These are phyloP conservation scores for Drosophila prostipennis DNA, from an alignment of 2,888 invertebrate genomes.

Conservation along the genomic window DNA sequence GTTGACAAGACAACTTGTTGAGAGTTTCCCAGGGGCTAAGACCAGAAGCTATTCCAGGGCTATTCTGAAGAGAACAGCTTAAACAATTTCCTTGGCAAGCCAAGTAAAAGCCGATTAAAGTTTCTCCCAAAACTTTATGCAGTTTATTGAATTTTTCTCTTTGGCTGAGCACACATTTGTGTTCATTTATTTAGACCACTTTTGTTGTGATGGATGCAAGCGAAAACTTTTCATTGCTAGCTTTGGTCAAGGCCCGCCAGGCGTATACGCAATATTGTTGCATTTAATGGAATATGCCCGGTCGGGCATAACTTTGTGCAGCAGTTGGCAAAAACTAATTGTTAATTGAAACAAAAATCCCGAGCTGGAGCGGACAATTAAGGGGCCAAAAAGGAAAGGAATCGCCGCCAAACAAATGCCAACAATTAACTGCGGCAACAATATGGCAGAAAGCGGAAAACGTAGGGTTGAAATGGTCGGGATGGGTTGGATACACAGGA, in stretches of 20 bases:
- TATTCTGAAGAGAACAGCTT: slow-evolving; percentile 6
- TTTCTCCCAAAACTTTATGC: slow-evolving; percentile 36
- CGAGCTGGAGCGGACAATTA: slow-evolving; percentile 28
- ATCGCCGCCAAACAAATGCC: slow-evolving; percentile 69
- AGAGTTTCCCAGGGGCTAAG: slow-evolving; percentile 4
- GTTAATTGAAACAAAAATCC: slow-evolving; percentile 73
- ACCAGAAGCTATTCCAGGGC: not conserved
- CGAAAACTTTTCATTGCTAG: slow-evolving; percentile 19
- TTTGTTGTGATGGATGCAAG: slow-evolving; percentile 20
- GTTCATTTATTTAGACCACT: slow-evolving; percentile 26
- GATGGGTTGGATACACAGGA: not conserved
- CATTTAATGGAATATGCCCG: slow-evolving; percentile 56
- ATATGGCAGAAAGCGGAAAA: slow-evolving; percentile 52
- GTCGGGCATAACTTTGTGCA: slow-evolving; percentile 41
- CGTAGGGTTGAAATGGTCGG: not conserved
- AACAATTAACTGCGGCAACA: slow-evolving; percentile 75
- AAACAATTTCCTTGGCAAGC: slow-evolving; percentile 14
- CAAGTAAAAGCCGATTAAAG: slow-evolving; percentile 27
- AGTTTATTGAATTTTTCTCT: slow-evolving; percentile 22
- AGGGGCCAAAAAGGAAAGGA: slow-evolving; percentile 36
- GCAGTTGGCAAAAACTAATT: slow-evolving; percentile 61
- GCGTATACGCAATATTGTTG: slow-evolving; percentile 57
- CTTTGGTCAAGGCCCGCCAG: slow-evolving; percentile 17
- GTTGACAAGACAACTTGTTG: slow-evolving; percentile 25
- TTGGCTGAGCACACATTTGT: slow-evolving; percentile 3